These are phyloP conservation scores for Noctua fimbriata DNA, from an alignment of 2,888 invertebrate species.

Conservation along the genomic window DNA sequence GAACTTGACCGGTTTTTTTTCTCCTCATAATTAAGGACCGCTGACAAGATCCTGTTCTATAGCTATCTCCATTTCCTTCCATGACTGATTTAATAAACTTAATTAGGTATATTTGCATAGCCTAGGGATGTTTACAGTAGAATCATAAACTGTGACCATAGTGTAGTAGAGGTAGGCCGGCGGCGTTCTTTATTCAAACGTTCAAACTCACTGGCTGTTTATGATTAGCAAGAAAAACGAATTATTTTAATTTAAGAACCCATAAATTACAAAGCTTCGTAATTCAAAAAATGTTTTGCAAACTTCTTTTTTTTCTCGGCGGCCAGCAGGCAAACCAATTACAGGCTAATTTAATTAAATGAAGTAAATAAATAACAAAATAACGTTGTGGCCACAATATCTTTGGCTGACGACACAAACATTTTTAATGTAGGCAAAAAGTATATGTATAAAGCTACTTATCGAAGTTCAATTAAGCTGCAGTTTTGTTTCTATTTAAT, in stretches of 20 bases:
- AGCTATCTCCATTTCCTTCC: background rate
- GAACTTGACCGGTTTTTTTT: too few species aligned
- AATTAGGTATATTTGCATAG: constrained; percentile 16
- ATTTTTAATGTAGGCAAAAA: constrained; percentile 54
- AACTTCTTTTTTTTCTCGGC: constrained; percentile 34
- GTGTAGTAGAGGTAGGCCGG: constrained; percentile 7
- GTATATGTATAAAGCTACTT: constrained; percentile 40
- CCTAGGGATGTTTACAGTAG: constrained; percentile 10
- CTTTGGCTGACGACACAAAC: constrained; percentile 43
- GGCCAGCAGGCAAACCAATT: constrained; percentile 48
- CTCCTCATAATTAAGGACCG: background rate
- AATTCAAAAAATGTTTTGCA: constrained; percentile 55
- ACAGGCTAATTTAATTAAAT: constrained; percentile 61
- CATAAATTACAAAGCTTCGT: constrained; percentile 54
- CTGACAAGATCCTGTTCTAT: background rate
- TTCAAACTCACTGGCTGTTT: constrained; percentile 37
- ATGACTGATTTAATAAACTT: constrained; percentile 20
- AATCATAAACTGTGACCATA: constrained; percentile 35
- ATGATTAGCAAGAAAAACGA: constrained; percentile 46
- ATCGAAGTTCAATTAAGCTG: constrained; percentile 63
- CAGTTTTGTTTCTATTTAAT: constrained; percentile 63
- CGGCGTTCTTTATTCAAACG: constrained; percentile 34
- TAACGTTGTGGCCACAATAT: constrained; percentile 37
- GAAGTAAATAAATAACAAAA: constrained; percentile 48
- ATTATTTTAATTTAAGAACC: constrained; percentile 56